These are phyloP conservation scores for zebrafish (Danio rerio) DNA, from an alignment of 2,113 vertebrate genomes.

Conservation along the genomic window GRCz12tu NC_133176.1:47453501-47454000, in stretches of 20 bases:
- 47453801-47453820: constrained; percentile 40
- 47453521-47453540: too few relatives aligned
- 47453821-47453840: constrained; percentile 46
- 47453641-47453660: not conserved
- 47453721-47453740: constrained; percentile 52
- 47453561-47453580: not conserved
- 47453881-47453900: constrained; percentile 27
- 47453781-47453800: constrained; percentile 41
- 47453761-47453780: constrained; percentile 19
- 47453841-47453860: constrained; percentile 5
- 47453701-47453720: constrained; percentile 41
- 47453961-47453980: not conserved
- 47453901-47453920: not conserved
- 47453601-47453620: not conserved
- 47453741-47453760: constrained; percentile 44
- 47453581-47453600: not conserved
- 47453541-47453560: not conserved
- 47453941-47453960: not conserved
- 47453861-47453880: constrained; percentile 25
- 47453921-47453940: constrained; percentile 25
- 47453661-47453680: not conserved
- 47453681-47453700: not conserved
- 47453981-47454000: constrained; percentile 13
- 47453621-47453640: constrained; percentile 1
- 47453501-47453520: too few relatives aligned